Conservation (phyloP, 2,888 invertebrate species). For the Heliconius charithonia region DNA sequence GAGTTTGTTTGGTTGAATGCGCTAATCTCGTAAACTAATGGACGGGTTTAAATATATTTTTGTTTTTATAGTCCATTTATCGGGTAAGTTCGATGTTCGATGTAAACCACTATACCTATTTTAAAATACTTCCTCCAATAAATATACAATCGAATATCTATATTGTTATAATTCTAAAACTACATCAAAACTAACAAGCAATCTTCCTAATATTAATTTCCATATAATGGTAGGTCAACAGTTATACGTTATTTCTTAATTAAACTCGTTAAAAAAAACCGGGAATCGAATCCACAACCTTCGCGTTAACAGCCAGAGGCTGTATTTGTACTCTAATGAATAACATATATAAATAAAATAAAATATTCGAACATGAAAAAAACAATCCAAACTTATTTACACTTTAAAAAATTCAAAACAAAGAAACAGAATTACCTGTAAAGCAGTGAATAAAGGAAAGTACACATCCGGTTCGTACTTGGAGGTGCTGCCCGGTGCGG, state of each 20-base stretch:
- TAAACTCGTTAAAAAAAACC: no score
- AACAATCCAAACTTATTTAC: not conserved
- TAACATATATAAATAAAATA: not conserved
- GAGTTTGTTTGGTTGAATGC: no score
- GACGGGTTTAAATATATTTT: not conserved
- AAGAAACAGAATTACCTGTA: slow-evolving; percentile 87
- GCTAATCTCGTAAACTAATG: not conserved
- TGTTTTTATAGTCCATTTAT: not conserved
- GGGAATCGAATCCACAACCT: not conserved
- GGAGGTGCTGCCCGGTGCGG: slow-evolving; percentile 76
- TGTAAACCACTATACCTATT: no score
- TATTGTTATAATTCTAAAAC: no score
- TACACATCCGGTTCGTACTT: slow-evolving; percentile 90
- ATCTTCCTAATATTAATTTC: no score
- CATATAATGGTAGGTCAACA: no score
- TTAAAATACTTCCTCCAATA: no score
- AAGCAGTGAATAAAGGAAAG: slow-evolving; percentile 94
- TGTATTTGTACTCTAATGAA: not conserved
- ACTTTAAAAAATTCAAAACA: not conserved
- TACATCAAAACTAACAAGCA: no score
- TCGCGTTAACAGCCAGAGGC: not conserved
- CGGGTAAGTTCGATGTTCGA: no score
- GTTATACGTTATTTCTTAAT: no score
- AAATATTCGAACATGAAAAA: no score
- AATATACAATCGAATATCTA: no score